These are phyloP conservation scores for Peromyscus nudipes DNA, from an alignment of 2,797 vertebrate genomes.

Conservation along the genomic window DNA sequence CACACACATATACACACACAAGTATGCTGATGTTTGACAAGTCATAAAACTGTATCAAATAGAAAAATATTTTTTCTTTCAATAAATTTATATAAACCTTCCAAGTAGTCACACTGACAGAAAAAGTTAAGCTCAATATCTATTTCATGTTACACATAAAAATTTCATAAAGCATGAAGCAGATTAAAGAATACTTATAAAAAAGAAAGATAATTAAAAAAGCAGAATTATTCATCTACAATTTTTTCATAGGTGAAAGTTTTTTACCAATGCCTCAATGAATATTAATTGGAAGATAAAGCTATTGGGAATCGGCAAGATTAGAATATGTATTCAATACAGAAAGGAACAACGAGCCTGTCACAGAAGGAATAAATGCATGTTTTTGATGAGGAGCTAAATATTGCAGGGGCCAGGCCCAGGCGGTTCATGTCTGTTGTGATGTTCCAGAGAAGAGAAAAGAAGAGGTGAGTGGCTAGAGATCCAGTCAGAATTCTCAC, in stretches of 20 bases:
- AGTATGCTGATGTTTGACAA: not conserved
- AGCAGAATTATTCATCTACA: not conserved
- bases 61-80: not conserved
- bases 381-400: not conserved
- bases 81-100: too few relatives aligned
- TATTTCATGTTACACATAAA: too few relatives aligned
- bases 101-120: too few relatives aligned
- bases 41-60: not conserved
- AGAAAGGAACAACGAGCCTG: not conserved
- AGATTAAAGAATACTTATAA: not conserved
- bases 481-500: not conserved
- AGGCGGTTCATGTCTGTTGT: not conserved
- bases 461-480: not conserved
- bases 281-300: not conserved
- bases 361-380: not conserved
- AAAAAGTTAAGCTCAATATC: too few relatives aligned
- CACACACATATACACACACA: not conserved
- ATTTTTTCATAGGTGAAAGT: not conserved
- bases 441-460: not conserved
- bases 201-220: not conserved
- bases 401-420: not conserved
- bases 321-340: too few relatives aligned
- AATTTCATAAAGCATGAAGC: not conserved
- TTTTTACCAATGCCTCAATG: not conserved
- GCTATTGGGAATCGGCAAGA: not conserved